phyloP scores from a whole-genome alignment of 2,888 invertebrate species.

The Hydraecia micacea region DNA sequence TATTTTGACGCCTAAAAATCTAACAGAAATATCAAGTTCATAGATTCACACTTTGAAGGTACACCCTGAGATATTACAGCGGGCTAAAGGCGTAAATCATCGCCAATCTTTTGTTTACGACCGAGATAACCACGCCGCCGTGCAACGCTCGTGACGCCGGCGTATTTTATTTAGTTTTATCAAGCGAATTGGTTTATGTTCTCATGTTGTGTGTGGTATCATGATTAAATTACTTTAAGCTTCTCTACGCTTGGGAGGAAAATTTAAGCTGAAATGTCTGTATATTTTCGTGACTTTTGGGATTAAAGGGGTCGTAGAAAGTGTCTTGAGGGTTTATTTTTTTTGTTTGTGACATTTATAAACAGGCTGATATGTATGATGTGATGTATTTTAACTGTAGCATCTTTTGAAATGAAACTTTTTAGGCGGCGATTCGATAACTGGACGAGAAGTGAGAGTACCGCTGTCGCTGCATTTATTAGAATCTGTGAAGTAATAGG shows the following conservation, averaged over 20 bases:
- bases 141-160: constrained; percentile 41
- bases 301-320: background rate
- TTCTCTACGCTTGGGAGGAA: constrained; percentile 5
- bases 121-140: constrained; percentile 66
- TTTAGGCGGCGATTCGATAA: too few species aligned
- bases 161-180: constrained; percentile 55
- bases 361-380: too few species aligned
- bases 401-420: background rate
- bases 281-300: background rate
- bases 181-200: constrained; percentile 52
- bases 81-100: constrained; percentile 71
- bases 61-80: constrained; percentile 50
- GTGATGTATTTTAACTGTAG: background rate
- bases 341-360: background rate
- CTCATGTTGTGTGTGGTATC: constrained; percentile 27
- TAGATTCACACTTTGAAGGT: constrained; percentile 48
- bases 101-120: constrained; percentile 77
- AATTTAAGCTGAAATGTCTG: background rate
- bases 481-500: background rate
- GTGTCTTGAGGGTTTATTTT: background rate
- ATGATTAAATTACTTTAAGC: constrained; percentile 43
- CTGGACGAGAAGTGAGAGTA: background rate
- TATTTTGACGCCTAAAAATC: constrained; percentile 6
- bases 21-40: constrained; percentile 11
- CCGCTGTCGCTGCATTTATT: background rate